phyloP scores from a whole-genome alignment of 2,888 invertebrate genomes.

The Sabellastarte sp. region DNA sequence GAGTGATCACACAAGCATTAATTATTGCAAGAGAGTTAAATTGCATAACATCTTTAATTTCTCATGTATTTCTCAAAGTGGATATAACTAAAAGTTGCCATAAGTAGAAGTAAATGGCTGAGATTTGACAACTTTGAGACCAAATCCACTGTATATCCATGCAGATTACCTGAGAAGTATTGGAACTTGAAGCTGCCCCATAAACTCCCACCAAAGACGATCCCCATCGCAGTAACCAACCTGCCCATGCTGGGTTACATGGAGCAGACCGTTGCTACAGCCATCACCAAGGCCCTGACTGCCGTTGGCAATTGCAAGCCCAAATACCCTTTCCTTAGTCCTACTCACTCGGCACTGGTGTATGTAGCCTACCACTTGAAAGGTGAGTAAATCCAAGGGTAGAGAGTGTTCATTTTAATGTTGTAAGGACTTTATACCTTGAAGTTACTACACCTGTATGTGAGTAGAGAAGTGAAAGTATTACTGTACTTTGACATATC shows the following conservation, averaged over 20 bases:
- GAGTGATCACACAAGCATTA: too few species aligned
- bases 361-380: conserved; percentile 59
- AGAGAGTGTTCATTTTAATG: too few species aligned
- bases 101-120: too few species aligned
- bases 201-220: conserved; percentile 57
- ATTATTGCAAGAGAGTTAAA: too few species aligned
- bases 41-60: too few species aligned
- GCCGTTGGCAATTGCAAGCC: conserved; percentile 57
- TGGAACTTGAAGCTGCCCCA: conserved; percentile 53
- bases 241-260: conserved; percentile 60
- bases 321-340: conserved; percentile 58
- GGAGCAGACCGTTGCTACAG: conserved; percentile 56
- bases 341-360: conserved; percentile 53
- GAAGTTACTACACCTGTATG: too few species aligned
- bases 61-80: too few species aligned
- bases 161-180: conserved; percentile 56
- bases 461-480: too few species aligned
- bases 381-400: conserved; percentile 52
- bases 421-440: too few species aligned
- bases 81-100: too few species aligned
- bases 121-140: conserved; percentile 1
- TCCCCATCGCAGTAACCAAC: conserved; percentile 41
- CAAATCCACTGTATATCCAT: too few species aligned
- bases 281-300: conserved; percentile 55
- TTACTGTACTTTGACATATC: too few species aligned